Base-by-base conservation (phyloP, 2,113 vertebrate genomes). In the Glareola pratincola region DNA sequence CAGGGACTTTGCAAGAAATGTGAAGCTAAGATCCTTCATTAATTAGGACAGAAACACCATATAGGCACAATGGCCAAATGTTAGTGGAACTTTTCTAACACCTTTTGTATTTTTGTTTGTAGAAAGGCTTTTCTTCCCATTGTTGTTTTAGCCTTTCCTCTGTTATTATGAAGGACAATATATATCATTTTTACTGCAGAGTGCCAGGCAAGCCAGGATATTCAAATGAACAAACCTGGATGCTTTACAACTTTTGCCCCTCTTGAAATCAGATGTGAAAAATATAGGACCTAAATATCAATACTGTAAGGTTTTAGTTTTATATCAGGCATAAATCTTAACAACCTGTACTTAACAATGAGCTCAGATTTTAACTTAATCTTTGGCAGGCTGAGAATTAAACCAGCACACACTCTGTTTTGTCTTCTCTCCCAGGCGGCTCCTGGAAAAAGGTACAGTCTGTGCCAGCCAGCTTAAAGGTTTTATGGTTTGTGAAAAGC, bases 251-350 rank as follows among this genome's bases (percentile, higher is more conserved):
- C 81, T 89, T 95, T 92, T 96, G 53, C 73, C 88, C 88, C 82
- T 77, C 94, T 94, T 91, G 93, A 97, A 98, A 92, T 96, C 94
- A 92, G 77, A 92, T 96, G 76, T 77, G 96, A 96, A 96, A 97
- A 98, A 89, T 92, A 96, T 84, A 85, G 78, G 78, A 92, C 77
- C 95, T 77, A 96, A 95, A 94, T 95, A 97, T 95, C 96, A 94
- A 96, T 95, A 97, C 88, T 95, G 90, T 87, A 96, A 92, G 90
- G 47, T 88, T 94, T 80, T 69, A n/a, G 89, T 86, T 97, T 96
- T 85, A 97, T 90, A 95, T 67, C 22, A 27, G 56, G 57, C 67
- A 96, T 97, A 97, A 98, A 98, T 98, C 93, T 95, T 82, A 88
- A 79, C 69, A 91, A 73, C 80, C 47, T 3, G 0, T n/a, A 47